These are phyloP conservation scores for Drosophila kohkoa DNA, from an alignment of 1,140 invertebrate genomes.

Conservation along the genomic window DNA sequence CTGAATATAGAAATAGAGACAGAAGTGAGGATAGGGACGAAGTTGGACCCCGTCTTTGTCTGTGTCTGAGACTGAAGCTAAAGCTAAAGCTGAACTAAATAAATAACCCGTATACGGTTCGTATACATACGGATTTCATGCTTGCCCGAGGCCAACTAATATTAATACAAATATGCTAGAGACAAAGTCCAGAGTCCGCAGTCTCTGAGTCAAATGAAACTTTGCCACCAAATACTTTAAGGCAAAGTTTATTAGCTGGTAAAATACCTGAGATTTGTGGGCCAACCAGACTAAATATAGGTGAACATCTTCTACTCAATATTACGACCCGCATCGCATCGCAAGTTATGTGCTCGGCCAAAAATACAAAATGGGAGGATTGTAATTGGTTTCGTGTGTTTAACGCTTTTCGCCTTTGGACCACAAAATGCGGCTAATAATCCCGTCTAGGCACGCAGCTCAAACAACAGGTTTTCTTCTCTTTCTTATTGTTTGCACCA, in stretches of 20 bases:
- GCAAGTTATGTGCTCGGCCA: conserved; percentile 23
- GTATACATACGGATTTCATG: conserved; percentile 56
- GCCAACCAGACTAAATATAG: conserved; percentile 32
- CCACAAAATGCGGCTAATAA: conserved; percentile 57
- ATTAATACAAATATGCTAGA: conserved; percentile 76
- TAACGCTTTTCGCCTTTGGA: conserved; percentile 67
- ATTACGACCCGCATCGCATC: not conserved
- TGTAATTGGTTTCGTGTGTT: conserved; percentile 82
- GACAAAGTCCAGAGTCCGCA: conserved; percentile 17
- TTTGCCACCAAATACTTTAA: conserved; percentile 76
- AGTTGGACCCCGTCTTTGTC: not conserved
- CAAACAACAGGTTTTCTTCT: conserved; percentile 26
- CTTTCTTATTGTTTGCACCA: not conserved
- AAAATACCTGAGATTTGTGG: conserved; percentile 80
- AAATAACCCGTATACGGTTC: conserved; percentile 63
- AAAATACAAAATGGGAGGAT: conserved; percentile 46
- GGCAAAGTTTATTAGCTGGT: conserved; percentile 78
- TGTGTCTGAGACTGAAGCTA: not conserved
- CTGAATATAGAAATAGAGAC: not conserved
- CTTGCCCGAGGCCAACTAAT: conserved; percentile 70
- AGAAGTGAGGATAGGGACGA: not conserved
- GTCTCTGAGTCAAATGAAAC: conserved; percentile 37
- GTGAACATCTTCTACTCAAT: conserved; percentile 5
- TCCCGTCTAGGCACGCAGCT: conserved; percentile 68
- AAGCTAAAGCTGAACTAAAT: conserved; percentile 54